phyloP scores from a whole-genome alignment of 2,113 vertebrate genomes.

The Marcusenius ussheri region DNA sequence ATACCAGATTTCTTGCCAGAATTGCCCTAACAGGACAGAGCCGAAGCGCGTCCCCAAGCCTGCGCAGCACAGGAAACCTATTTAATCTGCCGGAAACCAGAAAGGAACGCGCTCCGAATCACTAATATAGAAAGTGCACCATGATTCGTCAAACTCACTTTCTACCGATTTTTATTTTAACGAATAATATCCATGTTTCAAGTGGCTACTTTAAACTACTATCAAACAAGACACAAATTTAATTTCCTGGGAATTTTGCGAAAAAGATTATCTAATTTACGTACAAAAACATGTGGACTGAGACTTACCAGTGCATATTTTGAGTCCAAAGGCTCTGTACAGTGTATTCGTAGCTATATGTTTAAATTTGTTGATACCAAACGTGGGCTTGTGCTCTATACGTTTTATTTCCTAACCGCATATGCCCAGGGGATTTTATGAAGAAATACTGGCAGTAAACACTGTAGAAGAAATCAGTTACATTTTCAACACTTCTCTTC shows the following conservation, averaged over 20 bases:
- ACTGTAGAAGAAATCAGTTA: neutral
- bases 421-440: neutral
- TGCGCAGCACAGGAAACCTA: neutral
- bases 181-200: neutral
- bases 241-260: neutral
- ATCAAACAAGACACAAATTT: neutral
- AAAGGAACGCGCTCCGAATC: neutral
- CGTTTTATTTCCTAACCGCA: neutral
- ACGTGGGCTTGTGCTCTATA: neutral
- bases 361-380: neutral
- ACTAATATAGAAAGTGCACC: neutral
- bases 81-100: neutral
- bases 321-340: neutral
- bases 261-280: neutral
- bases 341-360: neutral
- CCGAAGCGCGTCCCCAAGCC: neutral
- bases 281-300: neutral
- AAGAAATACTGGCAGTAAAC: neutral
- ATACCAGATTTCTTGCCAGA: neutral
- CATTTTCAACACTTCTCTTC: neutral
- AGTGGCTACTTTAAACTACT: neutral
- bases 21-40: neutral
- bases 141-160: neutral
- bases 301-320: neutral
- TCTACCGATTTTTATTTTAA: neutral